phyloP scores from a whole-genome alignment of 2,888 invertebrate genomes.

The Anaspis maculata region DNA sequence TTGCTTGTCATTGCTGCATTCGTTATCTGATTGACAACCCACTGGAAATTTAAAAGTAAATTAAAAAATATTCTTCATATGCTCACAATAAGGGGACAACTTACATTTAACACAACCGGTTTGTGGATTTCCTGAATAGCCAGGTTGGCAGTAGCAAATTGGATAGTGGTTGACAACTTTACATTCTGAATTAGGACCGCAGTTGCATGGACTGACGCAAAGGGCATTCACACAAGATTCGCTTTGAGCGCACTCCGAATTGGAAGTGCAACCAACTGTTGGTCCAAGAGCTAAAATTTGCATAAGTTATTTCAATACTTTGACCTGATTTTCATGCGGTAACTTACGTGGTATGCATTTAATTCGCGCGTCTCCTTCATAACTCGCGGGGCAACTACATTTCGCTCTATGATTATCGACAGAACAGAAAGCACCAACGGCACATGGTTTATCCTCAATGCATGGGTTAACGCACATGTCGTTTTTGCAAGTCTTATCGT shows the following conservation, averaged over 20 bases:
- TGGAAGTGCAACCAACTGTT: constrained; percentile 66
- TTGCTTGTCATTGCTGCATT: constrained; percentile 71
- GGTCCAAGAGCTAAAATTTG: constrained; percentile 50
- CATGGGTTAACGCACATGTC: constrained; percentile 76
- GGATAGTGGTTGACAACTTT: constrained; percentile 76
- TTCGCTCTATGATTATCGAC: constrained; percentile 65
- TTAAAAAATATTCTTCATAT: constrained; percentile 3
- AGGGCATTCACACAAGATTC: constrained; percentile 76
- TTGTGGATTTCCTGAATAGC: constrained; percentile 81
- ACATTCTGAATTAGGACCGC: constrained; percentile 77
- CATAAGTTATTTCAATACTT: too few relatives aligned
- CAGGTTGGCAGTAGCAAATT: constrained; percentile 72
- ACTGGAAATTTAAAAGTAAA: constrained; percentile 43
- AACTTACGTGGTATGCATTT: constrained; percentile 75
- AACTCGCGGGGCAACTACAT: constrained; percentile 74
- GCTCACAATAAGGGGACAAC: constrained; percentile 13
- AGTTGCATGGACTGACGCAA: constrained; percentile 79
- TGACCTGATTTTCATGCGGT: too few relatives aligned
- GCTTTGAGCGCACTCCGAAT: constrained; percentile 70
- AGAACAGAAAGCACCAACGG: constrained; percentile 72
- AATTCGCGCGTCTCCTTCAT: constrained; percentile 61
- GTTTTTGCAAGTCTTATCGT: constrained; percentile 67
- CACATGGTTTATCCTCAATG: constrained; percentile 58
- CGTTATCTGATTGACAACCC: constrained; percentile 74
- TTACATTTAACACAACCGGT: constrained; percentile 68